These are phyloP conservation scores for Oceanites oceanicus DNA, from an alignment of 2,113 vertebrate genomes.

Conservation along the genomic window DNA sequence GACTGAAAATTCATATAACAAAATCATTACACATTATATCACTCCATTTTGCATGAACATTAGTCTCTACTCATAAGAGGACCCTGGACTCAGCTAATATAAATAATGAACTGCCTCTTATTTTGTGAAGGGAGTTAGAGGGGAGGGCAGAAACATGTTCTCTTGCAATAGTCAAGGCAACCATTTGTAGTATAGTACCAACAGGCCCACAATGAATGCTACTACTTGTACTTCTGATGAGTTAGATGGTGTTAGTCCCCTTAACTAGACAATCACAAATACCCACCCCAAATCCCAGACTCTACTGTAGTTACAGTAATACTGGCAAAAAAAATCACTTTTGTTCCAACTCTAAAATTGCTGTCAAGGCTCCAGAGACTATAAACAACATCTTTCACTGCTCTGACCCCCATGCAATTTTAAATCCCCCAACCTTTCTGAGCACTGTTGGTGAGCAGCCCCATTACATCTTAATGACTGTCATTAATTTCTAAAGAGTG, in stretches of 20 bases:
- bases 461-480: conserved; percentile 95
- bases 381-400: conserved; percentile 86
- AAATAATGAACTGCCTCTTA: conserved; percentile 75
- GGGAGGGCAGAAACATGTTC: neutral
- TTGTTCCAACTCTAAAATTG: conserved; percentile 80
- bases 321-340: conserved; percentile 74
- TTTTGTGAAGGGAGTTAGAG: conserved; percentile 51
- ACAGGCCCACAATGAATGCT: conserved; percentile 6
- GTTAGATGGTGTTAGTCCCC: neutral
- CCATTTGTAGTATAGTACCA: neutral
- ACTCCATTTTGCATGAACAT: conserved; percentile 69
- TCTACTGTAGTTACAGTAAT: conserved; percentile 72
- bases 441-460: conserved; percentile 85
- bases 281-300: conserved; percentile 49
- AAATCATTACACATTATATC: conserved; percentile 73
- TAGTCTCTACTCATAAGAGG: conserved; percentile 67
- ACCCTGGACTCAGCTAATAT: conserved; percentile 72
- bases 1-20: conserved; percentile 71
- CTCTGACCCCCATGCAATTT: conserved; percentile 87
- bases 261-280: conserved; percentile 68
- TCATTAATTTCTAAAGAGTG: conserved; percentile 92
- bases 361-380: conserved; percentile 81
- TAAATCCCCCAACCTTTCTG: conserved; percentile 88
- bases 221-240: neutral
- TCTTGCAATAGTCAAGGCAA: neutral